Evolutionary conservation across 2,797 vertebrate genomes (phyloP), one percentile per base, ranked within the genome.

Genomic region (Silurus lanzhouensis): DNA sequence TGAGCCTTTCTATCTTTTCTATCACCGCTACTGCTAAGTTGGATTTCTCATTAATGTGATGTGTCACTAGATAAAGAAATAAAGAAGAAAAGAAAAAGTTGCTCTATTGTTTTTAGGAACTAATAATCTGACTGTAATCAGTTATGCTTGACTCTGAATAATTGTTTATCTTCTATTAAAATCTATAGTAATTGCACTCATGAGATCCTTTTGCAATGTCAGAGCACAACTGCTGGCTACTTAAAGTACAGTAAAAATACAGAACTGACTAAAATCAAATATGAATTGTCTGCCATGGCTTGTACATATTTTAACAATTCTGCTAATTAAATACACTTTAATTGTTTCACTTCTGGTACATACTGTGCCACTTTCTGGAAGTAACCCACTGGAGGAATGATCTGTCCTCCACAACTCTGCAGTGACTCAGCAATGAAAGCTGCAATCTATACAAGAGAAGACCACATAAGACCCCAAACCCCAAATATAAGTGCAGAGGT

Each of bases 351-450:
- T 87, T 20, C 52, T 74, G 83, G 85, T 96, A 98, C 98, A 83
- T 97, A 99, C 98, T 96, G 90, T 92, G 97, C 96, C 92, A 99
- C 98, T 96, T 97, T 97, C 94, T 98, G 97, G 96, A 99, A 99
- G 92, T 99, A 99, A 92, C 97, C 97, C 87, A 84, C 90, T 7
- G 98, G 98, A 91, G 98, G 98, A 90, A 99, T 97, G 91, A 99
- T 94, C 95, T 99, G 98, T 83, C 98, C 98, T 60, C 98, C 98
- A 90, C 98, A 99, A 92, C 98, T 99, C 95, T 99, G 98, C 96
- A 99, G 92, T 89, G 98, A 99, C 93, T 99, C 98, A 25, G 97
- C 97, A 90, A 98, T 98, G 93, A 99, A 99, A 87, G 97, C 98
- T 84, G 98, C 97, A 90, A 99, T 97, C 98, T 99, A 95, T 79